phyloP scores from a whole-genome alignment of 2,888 invertebrate genomes.

The Melieria crassipennis region DNA sequence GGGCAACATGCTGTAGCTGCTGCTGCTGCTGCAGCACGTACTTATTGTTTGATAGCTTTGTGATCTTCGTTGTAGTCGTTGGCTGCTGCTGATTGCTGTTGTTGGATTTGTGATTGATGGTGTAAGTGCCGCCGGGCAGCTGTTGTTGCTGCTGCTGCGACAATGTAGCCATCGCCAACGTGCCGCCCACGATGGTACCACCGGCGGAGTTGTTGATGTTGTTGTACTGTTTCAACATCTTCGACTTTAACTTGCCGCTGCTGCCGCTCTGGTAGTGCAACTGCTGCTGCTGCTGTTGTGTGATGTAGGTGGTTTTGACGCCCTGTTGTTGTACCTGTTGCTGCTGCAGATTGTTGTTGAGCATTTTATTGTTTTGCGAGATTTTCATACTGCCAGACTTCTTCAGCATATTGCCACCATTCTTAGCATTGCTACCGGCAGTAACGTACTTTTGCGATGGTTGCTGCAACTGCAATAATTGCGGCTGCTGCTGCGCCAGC shows the following conservation, averaged over 20 bases:
- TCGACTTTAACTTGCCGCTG: conserved; percentile 49
- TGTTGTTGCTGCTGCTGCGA: conserved; percentile 47
- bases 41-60: conserved; percentile 52
- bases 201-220: conserved; percentile 50
- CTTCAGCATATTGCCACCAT: conserved; percentile 55
- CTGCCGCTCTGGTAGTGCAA: conserved; percentile 39
- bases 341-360: conserved; percentile 47
- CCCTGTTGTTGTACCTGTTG: conserved; percentile 46
- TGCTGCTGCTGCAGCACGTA: conserved; percentile 54
- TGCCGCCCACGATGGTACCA: conserved; percentile 47
- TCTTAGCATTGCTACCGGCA: conserved; percentile 43
- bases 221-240: conserved; percentile 62
- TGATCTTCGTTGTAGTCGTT: conserved; percentile 50
- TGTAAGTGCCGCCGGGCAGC: conserved; percentile 41
- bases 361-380: conserved; percentile 47
- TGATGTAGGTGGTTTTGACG: conserved; percentile 50
- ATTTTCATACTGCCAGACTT: conserved; percentile 49
- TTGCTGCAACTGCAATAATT: conserved; percentile 32
- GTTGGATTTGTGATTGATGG: conserved; percentile 42
- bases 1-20: conserved; percentile 49
- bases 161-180: conserved; percentile 52
- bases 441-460: conserved; percentile 43
- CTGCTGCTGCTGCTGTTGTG: conserved; percentile 52
- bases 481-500: conserved; percentile 28
- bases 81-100: conserved; percentile 45